Evolutionary conservation across 2,888 invertebrate species (phyloP), one percentile per base, ranked within the genome.

Genomic region (Dryomyza anilis): DNA sequence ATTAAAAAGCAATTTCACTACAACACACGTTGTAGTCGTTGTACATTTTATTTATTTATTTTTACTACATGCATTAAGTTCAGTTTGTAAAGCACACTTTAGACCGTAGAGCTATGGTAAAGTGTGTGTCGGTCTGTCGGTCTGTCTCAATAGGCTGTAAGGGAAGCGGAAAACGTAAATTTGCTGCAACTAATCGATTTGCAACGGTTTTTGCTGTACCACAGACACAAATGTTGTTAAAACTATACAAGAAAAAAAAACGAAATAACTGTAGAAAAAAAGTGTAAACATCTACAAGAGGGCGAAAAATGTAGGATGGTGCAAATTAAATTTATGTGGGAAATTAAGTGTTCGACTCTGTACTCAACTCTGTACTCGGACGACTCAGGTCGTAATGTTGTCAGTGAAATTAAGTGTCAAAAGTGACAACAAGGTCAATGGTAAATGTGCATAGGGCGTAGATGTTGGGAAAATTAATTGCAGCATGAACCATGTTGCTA

Each of bases 1-100:
- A 60, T 60, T 60, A 60, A 60, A 59, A 59, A 59, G 46, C 33
- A 48, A 59, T 59, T 48, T 46, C 29, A 7, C 19, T n/a, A n/a
- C n/a, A n/a, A n/a, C n/a, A n/a, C n/a, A n/a, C n/a, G n/a, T n/a
- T n/a, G n/a, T 45, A 21, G 58, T 55, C n/a, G 30, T 29, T 46
- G 19, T 19, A 16, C 29, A 10, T 8, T 56, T 57, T 16, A 10
- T 43, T 53, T 27, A 33, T 36, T 21, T 10, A 19, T 2, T 19
- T 33, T 14, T 48, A 12, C 25, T 23, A n/a, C n/a, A 8, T 48
- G 48, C 16, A 6, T 25, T 4, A 2, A 46, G 1, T 19, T 23
- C 6, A 33, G 12, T 33, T 6, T 12, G 39, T 3, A n/a, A n/a
- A 5, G 48, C 21, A n/a, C 12, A n/a, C 12, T 19, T 7, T 7